phyloP scores from a whole-genome alignment of 2,113 vertebrate genomes.

The Calidris pygmaea region DNA sequence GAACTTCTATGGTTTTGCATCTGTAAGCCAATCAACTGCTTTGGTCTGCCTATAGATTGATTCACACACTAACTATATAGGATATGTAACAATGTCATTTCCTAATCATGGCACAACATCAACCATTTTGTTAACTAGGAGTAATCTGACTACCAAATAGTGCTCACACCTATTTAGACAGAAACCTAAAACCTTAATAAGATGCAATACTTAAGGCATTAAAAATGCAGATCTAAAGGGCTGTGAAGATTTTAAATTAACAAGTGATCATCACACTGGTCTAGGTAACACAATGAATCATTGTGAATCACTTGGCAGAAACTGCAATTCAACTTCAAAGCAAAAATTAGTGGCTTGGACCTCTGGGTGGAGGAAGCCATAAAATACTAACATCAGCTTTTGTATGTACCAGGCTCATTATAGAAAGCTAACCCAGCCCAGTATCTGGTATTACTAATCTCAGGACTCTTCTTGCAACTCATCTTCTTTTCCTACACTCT shows the following conservation, averaged over 20 bases:
- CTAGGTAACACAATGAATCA: conserved; percentile 68
- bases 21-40: not conserved
- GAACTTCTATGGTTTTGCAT: not conserved
- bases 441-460: not conserved
- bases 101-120: conserved; percentile 48
- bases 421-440: not conserved
- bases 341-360: conserved; percentile 53
- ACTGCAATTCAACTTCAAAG: conserved; percentile 71
- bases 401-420: conserved; percentile 10
- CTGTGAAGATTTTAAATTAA: conserved; percentile 59
- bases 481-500: not conserved
- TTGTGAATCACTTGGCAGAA: conserved; percentile 58
- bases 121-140: conserved; percentile 60
- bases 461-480: not conserved
- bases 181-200: conserved; percentile 35
- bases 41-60: not conserved
- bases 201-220: conserved; percentile 36
- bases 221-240: conserved; percentile 49
- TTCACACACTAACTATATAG: conserved; percentile 35
- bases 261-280: conserved; percentile 36
- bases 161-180: conserved; percentile 47
- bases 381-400: conserved; percentile 47
- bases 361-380: conserved; percentile 10
- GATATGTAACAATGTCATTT: conserved; percentile 20
- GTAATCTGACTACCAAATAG: conserved; percentile 20